Evolutionary conservation across 2,797 vertebrate species (phyloP).

Genomic region (Nannoperca obscura): DNA sequence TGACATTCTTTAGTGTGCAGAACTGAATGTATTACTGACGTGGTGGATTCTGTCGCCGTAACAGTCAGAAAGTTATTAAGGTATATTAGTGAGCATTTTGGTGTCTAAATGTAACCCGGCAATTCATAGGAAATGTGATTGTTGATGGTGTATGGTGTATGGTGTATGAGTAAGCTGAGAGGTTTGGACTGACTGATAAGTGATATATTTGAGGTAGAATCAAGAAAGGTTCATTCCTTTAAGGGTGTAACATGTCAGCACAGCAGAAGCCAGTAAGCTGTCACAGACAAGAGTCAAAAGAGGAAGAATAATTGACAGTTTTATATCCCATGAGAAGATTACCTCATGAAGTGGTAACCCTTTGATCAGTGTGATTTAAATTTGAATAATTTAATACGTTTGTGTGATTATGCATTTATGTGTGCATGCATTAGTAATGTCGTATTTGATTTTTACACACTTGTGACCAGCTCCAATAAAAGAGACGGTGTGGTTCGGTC

Average conservation of each 20-base stretch:
- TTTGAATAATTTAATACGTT: background rate
- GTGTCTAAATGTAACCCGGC: conserved; percentile 1
- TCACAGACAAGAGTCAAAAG: conserved; percentile 2
- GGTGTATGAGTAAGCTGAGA: conserved; percentile 1
- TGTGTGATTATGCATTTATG: background rate
- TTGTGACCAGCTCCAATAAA: background rate
- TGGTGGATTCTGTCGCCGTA: background rate
- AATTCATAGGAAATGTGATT: too few relatives aligned
- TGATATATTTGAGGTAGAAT: background rate
- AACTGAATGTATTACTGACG: background rate
- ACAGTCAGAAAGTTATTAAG: conserved; percentile 1
- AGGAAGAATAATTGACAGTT: background rate
- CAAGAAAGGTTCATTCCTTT: background rate
- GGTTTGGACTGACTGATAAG: background rate
- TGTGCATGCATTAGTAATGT: conserved; percentile 6
- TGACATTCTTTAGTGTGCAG: background rate
- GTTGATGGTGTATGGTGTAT: too few relatives aligned
- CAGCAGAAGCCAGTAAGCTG: background rate
- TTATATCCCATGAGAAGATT: background rate
- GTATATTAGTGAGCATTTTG: background rate
- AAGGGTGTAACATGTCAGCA: background rate
- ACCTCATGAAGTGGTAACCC: background rate
- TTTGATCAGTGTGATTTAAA: background rate
- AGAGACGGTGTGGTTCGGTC: background rate
- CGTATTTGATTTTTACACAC: background rate